Conservation (phyloP, 2,797 vertebrate species). For the Enteromius mattozi region DNA sequence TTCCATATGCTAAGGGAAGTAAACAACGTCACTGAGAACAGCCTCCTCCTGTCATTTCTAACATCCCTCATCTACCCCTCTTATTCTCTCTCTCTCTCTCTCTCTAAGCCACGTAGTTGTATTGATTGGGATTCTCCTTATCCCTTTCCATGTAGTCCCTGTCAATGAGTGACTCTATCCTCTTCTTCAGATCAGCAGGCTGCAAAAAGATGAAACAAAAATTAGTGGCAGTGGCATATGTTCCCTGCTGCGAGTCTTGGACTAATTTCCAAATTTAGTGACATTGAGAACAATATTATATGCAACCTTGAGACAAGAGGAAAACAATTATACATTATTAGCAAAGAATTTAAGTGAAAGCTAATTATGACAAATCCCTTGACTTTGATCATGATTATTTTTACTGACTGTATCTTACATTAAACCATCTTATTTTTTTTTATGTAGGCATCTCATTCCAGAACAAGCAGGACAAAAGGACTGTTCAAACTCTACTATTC, state of each 20-base stretch:
- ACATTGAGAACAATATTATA: background rate
- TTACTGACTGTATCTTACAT: background rate
- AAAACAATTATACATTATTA: background rate
- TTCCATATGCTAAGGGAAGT: constrained; percentile 81
- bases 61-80: constrained; percentile 34
- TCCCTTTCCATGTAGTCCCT: constrained; percentile 99
- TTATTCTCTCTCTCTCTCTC: constrained; percentile 27
- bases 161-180: constrained; percentile 99
- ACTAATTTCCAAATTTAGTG: background rate
- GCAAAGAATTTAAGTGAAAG: background rate
- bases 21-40: constrained; percentile 76
- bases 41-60: constrained; percentile 59
- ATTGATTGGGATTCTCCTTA: constrained; percentile 99
- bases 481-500: background rate
- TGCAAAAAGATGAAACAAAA: constrained; percentile 63
- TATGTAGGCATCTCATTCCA: background rate
- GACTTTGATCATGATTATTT: background rate
- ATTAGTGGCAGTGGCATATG: background rate
- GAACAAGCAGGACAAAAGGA: background rate
- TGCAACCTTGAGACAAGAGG: background rate
- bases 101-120: constrained; percentile 98
- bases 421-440: background rate
- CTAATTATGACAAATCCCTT: background rate
- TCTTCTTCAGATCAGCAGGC: constrained; percentile 99
- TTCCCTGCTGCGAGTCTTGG: background rate